Conservation (phyloP, 2,888 invertebrate genomes). For the Conchocele bisecta region DNA sequence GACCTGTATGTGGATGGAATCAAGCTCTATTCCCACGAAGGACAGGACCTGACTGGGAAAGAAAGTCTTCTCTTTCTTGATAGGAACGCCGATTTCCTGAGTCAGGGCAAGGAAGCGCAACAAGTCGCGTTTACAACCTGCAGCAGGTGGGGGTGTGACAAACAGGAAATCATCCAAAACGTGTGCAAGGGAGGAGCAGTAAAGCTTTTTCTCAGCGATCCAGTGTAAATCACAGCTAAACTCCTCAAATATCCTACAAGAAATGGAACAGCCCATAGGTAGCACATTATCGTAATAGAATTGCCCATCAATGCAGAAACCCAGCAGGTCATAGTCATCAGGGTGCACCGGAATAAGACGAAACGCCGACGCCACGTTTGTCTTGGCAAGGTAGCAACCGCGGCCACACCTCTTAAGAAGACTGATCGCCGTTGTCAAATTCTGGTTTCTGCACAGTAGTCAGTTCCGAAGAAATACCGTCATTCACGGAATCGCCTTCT, state of each 20-base stretch:
- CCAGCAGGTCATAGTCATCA: constrained; percentile 9
- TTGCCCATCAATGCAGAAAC: constrained; percentile 13
- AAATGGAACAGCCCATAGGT: constrained; percentile 24
- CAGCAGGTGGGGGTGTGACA: background rate
- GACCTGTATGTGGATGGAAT: constrained; percentile 20
- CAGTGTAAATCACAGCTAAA: constrained; percentile 24
- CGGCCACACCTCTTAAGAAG: constrained; percentile 15
- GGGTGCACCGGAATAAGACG: constrained; percentile 15
- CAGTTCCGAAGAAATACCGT: constrained; percentile 27
- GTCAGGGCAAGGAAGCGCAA: constrained; percentile 4
- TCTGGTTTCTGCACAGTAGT: constrained; percentile 25
- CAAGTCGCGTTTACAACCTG: background rate
- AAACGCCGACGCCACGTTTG: constrained; percentile 18
- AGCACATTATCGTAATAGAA: constrained; percentile 23
- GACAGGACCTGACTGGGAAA: constrained; percentile 9
- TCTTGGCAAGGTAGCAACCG: constrained; percentile 11
- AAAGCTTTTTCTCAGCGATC: constrained; percentile 7
- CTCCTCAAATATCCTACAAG: constrained; percentile 25
- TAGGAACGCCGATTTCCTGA: constrained; percentile 23
- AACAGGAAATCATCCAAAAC: constrained; percentile 31
- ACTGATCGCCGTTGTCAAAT: no score
- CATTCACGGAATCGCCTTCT: constrained; percentile 34
- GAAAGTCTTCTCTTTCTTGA: constrained; percentile 23
- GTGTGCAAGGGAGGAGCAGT: constrained; percentile 5
- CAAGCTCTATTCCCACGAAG: constrained; percentile 37